These are phyloP conservation scores for Laticauda laticaudata DNA, from an alignment of 2,113 vertebrate species.

Conservation along the genomic window DNA sequence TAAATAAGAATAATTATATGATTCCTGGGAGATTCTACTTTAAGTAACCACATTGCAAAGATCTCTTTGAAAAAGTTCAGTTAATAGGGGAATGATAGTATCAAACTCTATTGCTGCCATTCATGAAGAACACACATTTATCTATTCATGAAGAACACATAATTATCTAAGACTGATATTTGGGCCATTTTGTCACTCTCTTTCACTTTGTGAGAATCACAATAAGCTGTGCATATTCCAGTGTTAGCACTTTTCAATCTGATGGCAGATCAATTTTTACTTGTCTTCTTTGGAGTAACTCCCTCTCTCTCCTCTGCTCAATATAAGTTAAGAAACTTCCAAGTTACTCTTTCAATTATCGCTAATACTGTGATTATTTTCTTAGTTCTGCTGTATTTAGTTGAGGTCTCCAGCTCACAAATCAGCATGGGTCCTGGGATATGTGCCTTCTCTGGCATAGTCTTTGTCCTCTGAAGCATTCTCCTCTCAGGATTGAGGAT, in stretches of 20 bases:
- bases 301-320: neutral
- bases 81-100: neutral
- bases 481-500: neutral
- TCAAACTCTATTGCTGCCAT: neutral
- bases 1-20: constrained; percentile 18
- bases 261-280: constrained; percentile 13
- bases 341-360: constrained; percentile 22
- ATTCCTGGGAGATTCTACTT: constrained; percentile 2
- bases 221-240: neutral
- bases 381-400: neutral
- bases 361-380: constrained; percentile 11
- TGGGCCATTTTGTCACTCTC: constrained; percentile 7
- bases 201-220: constrained; percentile 28
- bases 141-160: constrained; percentile 16
- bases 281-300: constrained; percentile 9
- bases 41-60: neutral
- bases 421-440: neutral
- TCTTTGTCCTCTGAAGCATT: neutral
- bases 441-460: neutral
- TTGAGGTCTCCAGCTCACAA: constrained; percentile 16
- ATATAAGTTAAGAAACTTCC: constrained; percentile 16
- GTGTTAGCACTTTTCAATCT: constrained; percentile 1
- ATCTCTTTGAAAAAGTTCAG: constrained; percentile 25
- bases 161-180: constrained; percentile 22
- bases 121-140: constrained; percentile 20